Evolutionary conservation across 2,113 vertebrate species (phyloP).

Genomic region (Ancistrus triradiatus): DNA sequence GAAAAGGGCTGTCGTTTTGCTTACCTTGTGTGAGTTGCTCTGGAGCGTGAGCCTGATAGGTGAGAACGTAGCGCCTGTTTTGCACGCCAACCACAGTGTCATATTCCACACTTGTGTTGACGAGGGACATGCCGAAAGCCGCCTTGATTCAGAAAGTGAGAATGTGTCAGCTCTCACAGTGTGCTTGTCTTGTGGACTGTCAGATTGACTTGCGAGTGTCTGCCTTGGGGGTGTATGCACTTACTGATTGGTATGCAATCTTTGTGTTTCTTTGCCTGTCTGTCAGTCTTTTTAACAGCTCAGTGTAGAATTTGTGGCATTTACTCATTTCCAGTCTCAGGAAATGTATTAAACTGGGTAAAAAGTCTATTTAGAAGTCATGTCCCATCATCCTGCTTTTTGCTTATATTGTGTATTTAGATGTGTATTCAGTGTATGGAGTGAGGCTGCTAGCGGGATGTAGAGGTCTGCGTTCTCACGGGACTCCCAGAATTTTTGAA

Average conservation of each 20-base stretch:
- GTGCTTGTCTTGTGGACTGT: constrained; percentile 17
- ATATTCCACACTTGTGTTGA: constrained; percentile 21
- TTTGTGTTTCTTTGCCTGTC: not conserved
- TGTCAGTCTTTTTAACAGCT: not conserved
- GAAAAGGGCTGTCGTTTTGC: not conserved
- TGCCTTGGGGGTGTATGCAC: not conserved
- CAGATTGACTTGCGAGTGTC: not conserved
- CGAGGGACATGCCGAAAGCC: not conserved
- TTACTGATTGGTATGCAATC: not conserved
- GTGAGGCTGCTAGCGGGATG: too few species aligned
- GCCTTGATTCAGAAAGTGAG: constrained; percentile 10
- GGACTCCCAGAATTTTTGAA: too few species aligned
- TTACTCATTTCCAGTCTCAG: too few species aligned
- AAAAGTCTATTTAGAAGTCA: too few species aligned
- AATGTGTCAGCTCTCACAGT: not conserved
- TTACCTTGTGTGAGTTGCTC: not conserved
- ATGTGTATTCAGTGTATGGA: too few species aligned
- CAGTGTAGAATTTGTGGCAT: not conserved
- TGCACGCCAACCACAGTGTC: not conserved
- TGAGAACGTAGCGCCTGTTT: constrained; percentile 10
- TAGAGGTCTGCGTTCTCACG: too few species aligned
- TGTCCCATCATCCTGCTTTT: too few species aligned
- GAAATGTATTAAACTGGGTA: too few species aligned
- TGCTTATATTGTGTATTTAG: too few species aligned
- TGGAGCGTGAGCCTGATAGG: constrained; percentile 1